Evolutionary conservation across 2,797 vertebrate genomes (phyloP), one percentile per base, ranked within the genome.

Genomic region (Channallabes apus): DNA sequence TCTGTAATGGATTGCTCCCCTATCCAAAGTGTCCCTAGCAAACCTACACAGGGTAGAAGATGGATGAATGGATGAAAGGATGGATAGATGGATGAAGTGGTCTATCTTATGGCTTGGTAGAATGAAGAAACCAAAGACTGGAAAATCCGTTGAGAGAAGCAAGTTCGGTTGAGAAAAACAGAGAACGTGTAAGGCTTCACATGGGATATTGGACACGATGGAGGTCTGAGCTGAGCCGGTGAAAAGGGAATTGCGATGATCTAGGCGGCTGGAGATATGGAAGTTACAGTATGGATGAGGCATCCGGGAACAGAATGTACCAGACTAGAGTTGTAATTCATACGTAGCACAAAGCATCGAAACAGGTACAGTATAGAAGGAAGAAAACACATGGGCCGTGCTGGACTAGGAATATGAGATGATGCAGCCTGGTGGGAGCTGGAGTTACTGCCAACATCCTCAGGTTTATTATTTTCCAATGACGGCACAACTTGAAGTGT

Each of bases 101-200:
- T 32, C 18, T 65, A 27, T 14, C 9, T 11, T 64, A 27, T 14
- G 62, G n/a, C 14, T 64, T 65, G 64, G 64, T 29, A 29, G 29
- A 12, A n/a, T 64, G 27, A 32, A 3, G 41, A n/a, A 12, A 4
- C 38, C 35, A 11, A 69, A 69, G 20, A 24, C 9, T 17, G n/a
- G 24, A 73, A 51, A 73, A 73, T 18, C 71, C 51, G 22, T 46
- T 72, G 24, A 72, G 18, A 3, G 69, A 73, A 73, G 46, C 6
- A 3, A 54, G 24, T 75, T 75, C 17, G 56, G 4, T 3, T 22
- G 71, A 73, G 2, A 20, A 9, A 78, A 35, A 22, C 76, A 14
- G 29, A 80, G 61, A 29, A 7, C n/a, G 22, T 67, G 17, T 51
- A 64, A 46, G 79, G 51, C 67, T 67, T 81, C n/a, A 81, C 38